phyloP scores from a whole-genome alignment of 30 jellyfish, hydroid and myxozoan species.

The Aurelia sp. region DNA sequence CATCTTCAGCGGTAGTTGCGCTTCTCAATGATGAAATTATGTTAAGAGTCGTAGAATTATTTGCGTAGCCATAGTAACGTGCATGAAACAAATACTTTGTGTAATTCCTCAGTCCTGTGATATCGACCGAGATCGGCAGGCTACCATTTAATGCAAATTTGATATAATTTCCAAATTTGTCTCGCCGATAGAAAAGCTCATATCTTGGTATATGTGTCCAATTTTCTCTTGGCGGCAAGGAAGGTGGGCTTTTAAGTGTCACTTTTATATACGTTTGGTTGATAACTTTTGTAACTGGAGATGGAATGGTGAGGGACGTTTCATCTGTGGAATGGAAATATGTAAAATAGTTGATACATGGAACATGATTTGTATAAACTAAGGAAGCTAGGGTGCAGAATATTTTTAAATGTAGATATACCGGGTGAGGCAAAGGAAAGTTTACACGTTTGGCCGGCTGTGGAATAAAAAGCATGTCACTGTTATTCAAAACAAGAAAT shows the following conservation, averaged over 20 bases:
- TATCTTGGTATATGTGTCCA: background rate
- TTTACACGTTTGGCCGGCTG: too few relatives aligned
- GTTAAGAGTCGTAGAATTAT: background rate
- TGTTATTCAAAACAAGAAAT: too few relatives aligned
- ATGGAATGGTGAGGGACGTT: background rate
- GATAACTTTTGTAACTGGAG: background rate
- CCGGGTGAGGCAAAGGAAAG: too few relatives aligned
- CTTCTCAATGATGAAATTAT: background rate
- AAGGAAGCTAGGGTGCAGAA: too few relatives aligned
- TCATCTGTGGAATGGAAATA: too few relatives aligned
- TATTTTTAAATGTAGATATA: too few relatives aligned
- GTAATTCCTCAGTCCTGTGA: constrained; percentile 4
- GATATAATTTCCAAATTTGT: too few relatives aligned
- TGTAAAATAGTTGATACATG: too few relatives aligned
- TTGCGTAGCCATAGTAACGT: background rate
- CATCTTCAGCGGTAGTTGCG: constrained; percentile 12
- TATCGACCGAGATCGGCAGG: background rate
- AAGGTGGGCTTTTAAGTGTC: background rate
- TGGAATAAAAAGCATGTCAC: too few relatives aligned
- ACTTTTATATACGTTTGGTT: background rate
- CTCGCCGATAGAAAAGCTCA: background rate
- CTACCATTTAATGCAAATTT: constrained; percentile 4
- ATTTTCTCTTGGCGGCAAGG: background rate
- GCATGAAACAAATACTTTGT: background rate
- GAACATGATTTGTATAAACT: too few relatives aligned